Conservation (phyloP, 2,888 invertebrate genomes). For the Liopterus haemorrhoidalis region DNA sequence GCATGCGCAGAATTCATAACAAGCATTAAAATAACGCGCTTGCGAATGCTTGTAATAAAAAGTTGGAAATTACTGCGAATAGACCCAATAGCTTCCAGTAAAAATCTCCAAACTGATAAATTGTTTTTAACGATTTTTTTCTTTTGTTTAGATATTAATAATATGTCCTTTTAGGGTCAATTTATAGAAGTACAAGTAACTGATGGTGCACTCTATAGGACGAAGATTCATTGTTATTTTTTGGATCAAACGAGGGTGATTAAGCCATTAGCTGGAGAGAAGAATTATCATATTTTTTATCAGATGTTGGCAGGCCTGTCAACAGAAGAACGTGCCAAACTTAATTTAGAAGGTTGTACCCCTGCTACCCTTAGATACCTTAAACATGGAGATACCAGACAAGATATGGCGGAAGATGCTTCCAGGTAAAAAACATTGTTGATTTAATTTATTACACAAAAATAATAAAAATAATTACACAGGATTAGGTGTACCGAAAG, state of each 20-base stretch:
- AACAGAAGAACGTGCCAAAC: constrained; percentile 76
- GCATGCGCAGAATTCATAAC: too few species aligned
- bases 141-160: constrained; percentile 13
- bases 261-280: constrained; percentile 76
- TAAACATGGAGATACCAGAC: constrained; percentile 64
- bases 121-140: constrained; percentile 5
- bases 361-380: constrained; percentile 77
- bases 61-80: too few species aligned
- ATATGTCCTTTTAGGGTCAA: constrained; percentile 63
- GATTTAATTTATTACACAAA: too few species aligned
- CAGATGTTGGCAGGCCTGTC: constrained; percentile 88
- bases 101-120: too few species aligned
- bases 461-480: too few species aligned
- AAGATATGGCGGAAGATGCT: constrained; percentile 68
- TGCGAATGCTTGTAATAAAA: too few species aligned
- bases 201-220: constrained; percentile 88
- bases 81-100: too few species aligned
- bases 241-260: constrained; percentile 90
- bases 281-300: constrained; percentile 96
- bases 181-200: constrained; percentile 95
- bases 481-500: too few species aligned
- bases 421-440: constrained; percentile 45
- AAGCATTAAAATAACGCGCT: too few species aligned
- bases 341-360: constrained; percentile 81
- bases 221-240: constrained; percentile 94